Conservation (phyloP, 2,113 vertebrate genomes). For the Phodopus roborovskii region DNA sequence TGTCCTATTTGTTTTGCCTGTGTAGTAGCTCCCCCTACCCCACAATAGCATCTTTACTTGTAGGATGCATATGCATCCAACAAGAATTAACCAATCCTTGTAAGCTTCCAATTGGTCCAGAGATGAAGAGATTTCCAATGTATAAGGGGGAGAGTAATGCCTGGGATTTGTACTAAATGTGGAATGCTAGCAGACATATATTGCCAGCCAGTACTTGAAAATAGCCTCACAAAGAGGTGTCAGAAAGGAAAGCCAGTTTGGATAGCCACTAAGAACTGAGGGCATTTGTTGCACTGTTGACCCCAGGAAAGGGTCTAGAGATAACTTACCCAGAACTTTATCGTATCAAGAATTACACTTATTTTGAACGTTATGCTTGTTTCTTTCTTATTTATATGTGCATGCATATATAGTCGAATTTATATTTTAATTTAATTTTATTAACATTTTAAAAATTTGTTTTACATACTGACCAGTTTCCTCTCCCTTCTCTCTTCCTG, state of each 20-base stretch:
- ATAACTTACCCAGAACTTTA: background rate
- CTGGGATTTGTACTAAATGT: background rate
- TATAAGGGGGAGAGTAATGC: background rate
- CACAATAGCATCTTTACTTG: background rate
- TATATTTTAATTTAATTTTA: too few relatives aligned
- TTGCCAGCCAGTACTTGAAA: rapidly evolving
- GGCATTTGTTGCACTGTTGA: background rate
- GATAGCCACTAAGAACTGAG: background rate
- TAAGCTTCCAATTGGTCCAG: background rate
- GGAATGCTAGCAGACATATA: background rate
- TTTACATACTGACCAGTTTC: too few relatives aligned
- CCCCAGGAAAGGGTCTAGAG: background rate
- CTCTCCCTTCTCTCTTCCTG: too few relatives aligned
- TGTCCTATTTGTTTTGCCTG: background rate
- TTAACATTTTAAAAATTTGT: too few relatives aligned
- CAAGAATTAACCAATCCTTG: rapidly evolving
- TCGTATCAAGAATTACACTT: background rate
- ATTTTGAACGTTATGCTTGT: background rate
- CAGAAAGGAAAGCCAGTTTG: background rate
- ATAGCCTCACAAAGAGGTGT: background rate
- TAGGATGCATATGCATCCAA: background rate
- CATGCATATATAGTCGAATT: too few relatives aligned
- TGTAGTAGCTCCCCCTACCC: background rate
- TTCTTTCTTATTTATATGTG: too few relatives aligned
- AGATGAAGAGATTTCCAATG: background rate